Evolutionary conservation across 2,888 invertebrate genomes (phyloP).

Genomic region (Phaedon cochleariae): DNA sequence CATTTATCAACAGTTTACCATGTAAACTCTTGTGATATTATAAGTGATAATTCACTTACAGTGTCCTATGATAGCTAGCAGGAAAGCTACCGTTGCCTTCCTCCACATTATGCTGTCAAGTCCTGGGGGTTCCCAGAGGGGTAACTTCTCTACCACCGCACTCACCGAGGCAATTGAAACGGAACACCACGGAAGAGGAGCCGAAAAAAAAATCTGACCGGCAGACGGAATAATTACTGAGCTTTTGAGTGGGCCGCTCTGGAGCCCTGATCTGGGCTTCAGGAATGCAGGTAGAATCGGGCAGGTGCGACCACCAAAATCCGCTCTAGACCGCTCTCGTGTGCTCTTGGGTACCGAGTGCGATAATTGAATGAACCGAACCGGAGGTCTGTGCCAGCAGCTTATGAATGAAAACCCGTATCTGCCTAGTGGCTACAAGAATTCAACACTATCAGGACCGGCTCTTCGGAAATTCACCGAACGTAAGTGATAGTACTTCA

Average conservation of each 20-base stretch:
- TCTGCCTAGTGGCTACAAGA: constrained; percentile 39
- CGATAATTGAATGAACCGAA: constrained; percentile 48
- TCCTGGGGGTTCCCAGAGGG: not conserved
- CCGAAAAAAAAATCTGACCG: not conserved
- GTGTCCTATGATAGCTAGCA: not conserved
- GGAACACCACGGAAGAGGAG: not conserved
- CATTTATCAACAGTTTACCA: too few relatives aligned
- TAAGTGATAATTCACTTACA: not conserved
- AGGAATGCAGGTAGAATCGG: constrained; percentile 42
- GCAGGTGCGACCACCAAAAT: constrained; percentile 34
- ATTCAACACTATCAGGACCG: constrained; percentile 32
- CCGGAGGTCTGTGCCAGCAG: constrained; percentile 40
- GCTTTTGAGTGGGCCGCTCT: constrained; percentile 29
- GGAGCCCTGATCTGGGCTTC: constrained; percentile 31
- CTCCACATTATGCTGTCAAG: not conserved
- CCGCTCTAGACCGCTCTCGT: constrained; percentile 23
- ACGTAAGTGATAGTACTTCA: too few relatives aligned
- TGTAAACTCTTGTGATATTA: too few relatives aligned
- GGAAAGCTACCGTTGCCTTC: not conserved
- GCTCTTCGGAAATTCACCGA: not conserved
- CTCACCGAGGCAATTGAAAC: not conserved
- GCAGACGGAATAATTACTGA: constrained; percentile 9
- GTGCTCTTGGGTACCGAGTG: constrained; percentile 38
- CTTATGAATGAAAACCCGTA: constrained; percentile 49
- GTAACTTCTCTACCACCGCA: not conserved